Base-by-base conservation (phyloP, 2,797 vertebrate genomes). In the Garrulus glandarius region DNA sequence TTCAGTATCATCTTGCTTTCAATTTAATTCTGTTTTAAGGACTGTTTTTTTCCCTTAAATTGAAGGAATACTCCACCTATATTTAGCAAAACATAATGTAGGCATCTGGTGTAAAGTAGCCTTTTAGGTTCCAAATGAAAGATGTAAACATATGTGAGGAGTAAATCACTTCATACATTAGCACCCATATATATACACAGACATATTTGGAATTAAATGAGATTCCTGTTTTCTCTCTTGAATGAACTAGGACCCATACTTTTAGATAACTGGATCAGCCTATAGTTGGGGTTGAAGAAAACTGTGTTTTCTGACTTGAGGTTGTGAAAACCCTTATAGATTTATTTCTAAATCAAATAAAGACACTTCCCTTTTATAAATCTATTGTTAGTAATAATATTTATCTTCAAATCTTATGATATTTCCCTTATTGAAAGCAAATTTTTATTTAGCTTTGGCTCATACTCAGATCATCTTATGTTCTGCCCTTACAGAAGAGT, bases 71-170 rank as follows among this genome's bases (percentile, higher is more conserved):
- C 3, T 74, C 17, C 12, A 57, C 16, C 9, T 82, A 91, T 76
- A 89, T 91, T 77, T 85, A 92, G 37, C 56, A 68, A 77, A 93
- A 83, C 27, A 52, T 43, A 91, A 65, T 47, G 18, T 8, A 89
- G 26, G 19, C 44, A 70, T 70, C 29, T 82, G 79, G 57, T 30
- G 12, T 47, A 80, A 72, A 84, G 21, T 18, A 92, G 32, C 34
- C 23, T 83, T 95, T 83, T 80, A 70, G 6, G 26, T 53, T 94
- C 41, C 4, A 39, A 69, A 60, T 63, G 26, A 78, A 89, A 91
- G 26, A 63, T 15, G 19, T 9, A 69, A 91, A 29, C 29, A 41
- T 91, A 89, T 26, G n/a, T 64, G 52, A 91, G 55, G 29, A 92
- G 47, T 68, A 95, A 79, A 89, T 64, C 23, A 67, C 11, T 82